Base-by-base conservation (phyloP, 1,140 invertebrate species). In the Oncopodura yosiiana region DNA sequence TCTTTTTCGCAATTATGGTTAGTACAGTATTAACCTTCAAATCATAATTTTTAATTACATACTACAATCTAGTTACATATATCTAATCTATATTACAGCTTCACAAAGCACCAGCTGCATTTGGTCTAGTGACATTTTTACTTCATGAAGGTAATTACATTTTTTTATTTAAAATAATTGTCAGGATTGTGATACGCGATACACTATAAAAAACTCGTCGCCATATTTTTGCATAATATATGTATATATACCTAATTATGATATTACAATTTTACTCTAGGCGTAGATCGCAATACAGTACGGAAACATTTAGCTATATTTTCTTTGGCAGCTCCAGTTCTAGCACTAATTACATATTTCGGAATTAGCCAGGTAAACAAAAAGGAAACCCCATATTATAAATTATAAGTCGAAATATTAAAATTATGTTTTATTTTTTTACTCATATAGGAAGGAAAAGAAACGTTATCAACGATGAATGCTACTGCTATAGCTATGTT, bases 1-100 rank as follows among this genome's bases (percentile, higher is more conserved):
- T 99, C 18, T 99, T 99, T 70, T 69, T 95, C 30, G 95, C 95
- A 23, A 98, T 99, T 59, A 98, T 99, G 93, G 84, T 86, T 70
- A 60, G 39, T 53, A 24, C 3, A 3, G 1, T 18, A 49, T 11
- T 50, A 44, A 34, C 23, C 26, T 19, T 53, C 36, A n/a, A 18
- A 39, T 41, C 16, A 30, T 36, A 14, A n/a, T 39, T 39, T 26
- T n/a, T 38, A 42, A 41, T 23, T 21, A 23, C 3, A 21, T 27
- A 48, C 12, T 49, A 23, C 37, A 39, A 39, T 50, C 4, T 42
- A 11, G n/a, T 48, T 43, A 29, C 12, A 19, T 54, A 32, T 39
- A 21, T 32, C 30, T 37, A 23, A 18, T 29, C 32, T 18, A 18
- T 19, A 48, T 29, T 42, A 6, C 30, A 86, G 83, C n/a, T n/a